Conservation (phyloP, 2,888 invertebrate species). For the Acrobasis repandana region DNA sequence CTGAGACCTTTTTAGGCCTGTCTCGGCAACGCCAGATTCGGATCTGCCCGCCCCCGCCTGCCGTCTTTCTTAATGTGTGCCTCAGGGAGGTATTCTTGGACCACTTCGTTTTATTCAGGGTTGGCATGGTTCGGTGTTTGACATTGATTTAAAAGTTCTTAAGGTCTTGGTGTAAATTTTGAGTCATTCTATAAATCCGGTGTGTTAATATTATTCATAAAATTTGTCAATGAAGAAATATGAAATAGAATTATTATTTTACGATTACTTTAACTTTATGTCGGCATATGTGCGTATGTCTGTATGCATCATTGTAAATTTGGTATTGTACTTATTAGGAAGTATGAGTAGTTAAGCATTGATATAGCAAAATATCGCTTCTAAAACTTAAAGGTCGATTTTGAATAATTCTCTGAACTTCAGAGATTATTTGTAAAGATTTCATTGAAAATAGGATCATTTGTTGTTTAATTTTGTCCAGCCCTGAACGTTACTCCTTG, state of each 20-base stretch:
- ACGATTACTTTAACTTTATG: no score
- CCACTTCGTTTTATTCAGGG: constrained; percentile 44
- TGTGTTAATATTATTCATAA: no score
- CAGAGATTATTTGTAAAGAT: no score
- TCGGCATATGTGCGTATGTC: no score
- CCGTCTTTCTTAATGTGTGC: constrained; percentile 51
- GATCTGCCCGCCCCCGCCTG: constrained; percentile 57
- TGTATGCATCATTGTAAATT: no score
- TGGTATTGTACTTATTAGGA: no score
- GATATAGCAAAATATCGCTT: no score
- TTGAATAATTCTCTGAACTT: no score
- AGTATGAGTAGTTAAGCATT: no score
- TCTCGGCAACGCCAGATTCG: constrained; percentile 56
- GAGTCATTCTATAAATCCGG: not conserved
- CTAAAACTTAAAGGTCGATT: no score
- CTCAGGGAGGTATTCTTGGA: constrained; percentile 60
- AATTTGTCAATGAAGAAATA: no score
- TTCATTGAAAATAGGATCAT: not conserved
- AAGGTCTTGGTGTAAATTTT: not conserved
- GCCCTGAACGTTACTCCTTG: not conserved
- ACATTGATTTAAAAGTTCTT: not conserved
- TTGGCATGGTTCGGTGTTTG: constrained; percentile 24
- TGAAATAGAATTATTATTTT: no score
- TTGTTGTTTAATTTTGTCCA: not conserved
- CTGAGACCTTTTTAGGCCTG: constrained; percentile 62